Evolutionary conservation across 2,797 vertebrate genomes (phyloP).

Genomic region (Dendrocincla fuliginosa): DNA sequence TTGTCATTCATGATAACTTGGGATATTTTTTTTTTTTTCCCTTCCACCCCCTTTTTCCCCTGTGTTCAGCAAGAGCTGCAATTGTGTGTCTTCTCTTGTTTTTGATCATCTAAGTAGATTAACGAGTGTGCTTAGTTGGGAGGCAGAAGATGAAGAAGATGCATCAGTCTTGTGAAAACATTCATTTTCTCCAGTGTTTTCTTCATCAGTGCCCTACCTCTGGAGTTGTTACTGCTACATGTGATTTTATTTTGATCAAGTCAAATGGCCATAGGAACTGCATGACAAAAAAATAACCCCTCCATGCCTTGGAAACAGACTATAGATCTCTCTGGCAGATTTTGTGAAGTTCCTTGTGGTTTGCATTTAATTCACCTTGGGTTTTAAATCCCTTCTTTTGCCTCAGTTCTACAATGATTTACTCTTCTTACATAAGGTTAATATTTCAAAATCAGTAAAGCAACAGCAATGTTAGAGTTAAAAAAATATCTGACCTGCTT

Average conservation of each 20-base stretch:
- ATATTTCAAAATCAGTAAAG: neutral
- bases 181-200: conserved; percentile 63
- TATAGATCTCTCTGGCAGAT: neutral
- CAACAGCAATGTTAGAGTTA: neutral
- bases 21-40: neutral
- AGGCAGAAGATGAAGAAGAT: neutral
- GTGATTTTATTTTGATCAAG: conserved; percentile 21
- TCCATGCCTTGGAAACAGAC: neutral
- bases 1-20: conserved; percentile 76
- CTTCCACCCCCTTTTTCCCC: neutral
- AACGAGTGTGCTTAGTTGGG: conserved; percentile 38
- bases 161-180: conserved; percentile 69
- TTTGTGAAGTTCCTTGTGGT: neutral
- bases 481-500: neutral
- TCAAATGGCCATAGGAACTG: neutral
- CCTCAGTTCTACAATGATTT: neutral
- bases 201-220: conserved; percentile 59
- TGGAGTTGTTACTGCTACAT: neutral
- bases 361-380: neutral
- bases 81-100: conserved; percentile 75
- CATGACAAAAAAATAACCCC: neutral
- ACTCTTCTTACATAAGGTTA: neutral
- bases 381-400: neutral
- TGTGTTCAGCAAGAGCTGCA: conserved; percentile 74
- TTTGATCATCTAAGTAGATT: conserved; percentile 73